phyloP scores from a whole-genome alignment of 2,888 invertebrate species.

The Enchytraeus crypticus region DNA sequence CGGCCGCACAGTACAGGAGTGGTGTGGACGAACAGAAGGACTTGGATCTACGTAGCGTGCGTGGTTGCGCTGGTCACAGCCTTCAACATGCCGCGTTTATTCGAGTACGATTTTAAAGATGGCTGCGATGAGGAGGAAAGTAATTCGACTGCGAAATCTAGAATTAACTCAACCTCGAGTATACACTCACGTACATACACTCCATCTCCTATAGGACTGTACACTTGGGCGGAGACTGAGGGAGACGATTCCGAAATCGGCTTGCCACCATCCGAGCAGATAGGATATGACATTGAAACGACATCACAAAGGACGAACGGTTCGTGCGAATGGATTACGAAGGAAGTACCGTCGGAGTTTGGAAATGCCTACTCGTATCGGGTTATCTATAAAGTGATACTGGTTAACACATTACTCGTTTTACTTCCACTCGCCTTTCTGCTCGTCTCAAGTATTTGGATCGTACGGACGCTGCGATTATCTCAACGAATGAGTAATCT shows the following conservation, averaged over 20 bases:
- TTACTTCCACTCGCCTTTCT: constrained; percentile 22
- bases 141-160: neutral
- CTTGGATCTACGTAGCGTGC: constrained; percentile 19
- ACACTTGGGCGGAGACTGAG: neutral
- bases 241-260: constrained; percentile 1
- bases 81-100: constrained; percentile 28
- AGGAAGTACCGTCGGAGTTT: constrained; percentile 20
- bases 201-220: too few species aligned
- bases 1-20: constrained; percentile 18
- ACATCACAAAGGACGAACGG: neutral
- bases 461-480: constrained; percentile 18
- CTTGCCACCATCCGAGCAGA: neutral
- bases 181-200: too few species aligned
- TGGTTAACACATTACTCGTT: constrained; percentile 25
- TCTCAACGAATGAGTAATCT: neutral
- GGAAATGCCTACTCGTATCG: constrained; percentile 20
- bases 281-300: neutral
- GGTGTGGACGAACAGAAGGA: constrained; percentile 23
- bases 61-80: constrained; percentile 20
- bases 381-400: constrained; percentile 25
- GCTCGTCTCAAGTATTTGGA: constrained; percentile 22
- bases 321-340: neutral
- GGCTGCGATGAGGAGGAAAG: neutral
- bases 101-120: constrained; percentile 24
- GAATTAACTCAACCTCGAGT: too few species aligned